Evolutionary conservation across 2,113 vertebrate species (phyloP), one percentile per base, ranked within the genome.

Genomic region (Columba janthina): DNA sequence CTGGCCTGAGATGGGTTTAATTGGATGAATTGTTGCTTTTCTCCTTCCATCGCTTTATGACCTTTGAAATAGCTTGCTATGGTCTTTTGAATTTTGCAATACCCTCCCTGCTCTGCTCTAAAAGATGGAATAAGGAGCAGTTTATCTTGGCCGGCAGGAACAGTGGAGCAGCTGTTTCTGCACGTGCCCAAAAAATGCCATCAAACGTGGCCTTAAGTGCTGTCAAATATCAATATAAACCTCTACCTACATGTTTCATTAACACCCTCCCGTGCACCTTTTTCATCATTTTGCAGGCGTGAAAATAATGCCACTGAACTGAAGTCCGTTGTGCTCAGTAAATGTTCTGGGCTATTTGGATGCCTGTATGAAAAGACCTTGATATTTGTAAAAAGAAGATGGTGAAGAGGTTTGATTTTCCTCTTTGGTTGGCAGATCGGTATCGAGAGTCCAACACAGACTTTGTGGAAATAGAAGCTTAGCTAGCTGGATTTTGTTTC

Each of bases 371-470:
- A 36, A 4, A 53, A 50, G 22, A 7, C 6, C 2, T 5, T 48
- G 25, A 1, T 15, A 0, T 13, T 19, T 44, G 31, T 1, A 7
- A 34, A 5, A 48, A 22, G 34, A 4, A 11, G 50, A n/a, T 0
- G 1, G 25, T 1, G 1, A 57, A 17, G 25, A 4, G 1, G 3
- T 34, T n/a, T 42, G 28, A 5, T 15, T 46, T 53, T 60, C 34
- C 70, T 38, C 54, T 6, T 7, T 6, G 38, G 19, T 5, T 40
- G 64, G 60, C 65, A 31, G 5, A 25, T 72, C 26, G 5, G 40
- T 6, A 20, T 19, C 21, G 9, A 20, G 58, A 21, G 46, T 7
- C 72, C n/a, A 36, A 10, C 1, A 8, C 7, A 42, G 42, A 29
- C 28, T 31, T 26, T 5, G 50, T 40, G 40, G 46, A 40, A 71